Base-by-base conservation (phyloP, 2,113 vertebrate genomes). In the Myotis yumanensis region DNA sequence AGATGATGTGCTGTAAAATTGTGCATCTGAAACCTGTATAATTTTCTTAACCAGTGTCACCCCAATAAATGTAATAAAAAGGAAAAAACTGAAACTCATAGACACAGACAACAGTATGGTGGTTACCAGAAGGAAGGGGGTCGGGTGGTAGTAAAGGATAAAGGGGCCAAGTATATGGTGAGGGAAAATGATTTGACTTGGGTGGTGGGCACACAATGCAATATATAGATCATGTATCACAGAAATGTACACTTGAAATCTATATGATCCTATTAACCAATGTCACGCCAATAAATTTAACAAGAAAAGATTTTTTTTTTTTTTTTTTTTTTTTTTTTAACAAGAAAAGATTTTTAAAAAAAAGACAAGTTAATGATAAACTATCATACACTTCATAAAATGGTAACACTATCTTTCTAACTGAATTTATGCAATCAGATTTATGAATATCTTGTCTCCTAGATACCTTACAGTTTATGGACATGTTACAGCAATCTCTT, bases 321-420 rank as follows among this genome's bases (percentile, higher is more conserved):
- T n/a, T n/a, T 17, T n/a, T 68, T 68, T n/a, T n/a, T n/a, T 17
- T n/a, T 68, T 68, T n/a, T n/a, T 68, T 68, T n/a, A 68, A 68
- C 28, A 66, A 66, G 28, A 17, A 68, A n/a, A n/a, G 11, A 12
- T n/a, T 17, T n/a, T 68, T 68, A 17, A 17, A 68, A 37, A 68
- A 35, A 46, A 68, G 37, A 68, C 76, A 64, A 80, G n/a, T 90
- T 94, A 90, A 72, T 79, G 18, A 79, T 71, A 71, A 94, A 14
- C 40, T 51, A 71, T 43, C 48, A 79, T 68, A 76, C 2, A n/a
- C 20, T 79, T 73, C 79, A 64, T 52, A 14, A 80, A 82, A 82
- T 72, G 46, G 43, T 28, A 69, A 57, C 14, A 6, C 68, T 68
- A 18, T 59, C 35, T 83, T 94, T 80, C 14, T 28, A 64, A 35